Percentiles rank a stretch among this genome's conserved stretches.
Conservation (phyloP, 2,113 vertebrate genomes). For the Axis porcinus region DNA sequence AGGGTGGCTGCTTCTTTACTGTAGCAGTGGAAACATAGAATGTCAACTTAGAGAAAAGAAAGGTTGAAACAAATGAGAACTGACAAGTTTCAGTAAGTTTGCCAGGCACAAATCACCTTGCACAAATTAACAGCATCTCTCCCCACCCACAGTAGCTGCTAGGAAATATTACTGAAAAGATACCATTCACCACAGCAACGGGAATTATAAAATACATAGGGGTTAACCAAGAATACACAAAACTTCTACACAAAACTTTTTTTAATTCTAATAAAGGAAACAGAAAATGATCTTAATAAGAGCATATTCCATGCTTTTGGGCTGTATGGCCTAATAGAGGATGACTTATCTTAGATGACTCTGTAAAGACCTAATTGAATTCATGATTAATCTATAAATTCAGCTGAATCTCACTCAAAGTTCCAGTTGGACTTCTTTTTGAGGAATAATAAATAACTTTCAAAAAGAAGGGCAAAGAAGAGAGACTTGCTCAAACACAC, state of each 20-base stretch:
- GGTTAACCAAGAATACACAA: neutral
- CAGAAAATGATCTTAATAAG: neutral
- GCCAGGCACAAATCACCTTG: neutral
- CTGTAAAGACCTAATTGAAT: constrained; percentile 1
- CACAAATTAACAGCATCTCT: neutral
- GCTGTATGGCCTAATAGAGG: neutral
- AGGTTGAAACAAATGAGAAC: neutral
- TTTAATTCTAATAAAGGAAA: neutral
- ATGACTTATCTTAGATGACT: neutral
- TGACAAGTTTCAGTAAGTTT: neutral
- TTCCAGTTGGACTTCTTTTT: neutral
- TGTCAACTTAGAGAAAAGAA: neutral
- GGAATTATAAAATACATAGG: neutral
- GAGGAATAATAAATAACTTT: neutral
- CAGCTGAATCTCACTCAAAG: neutral
- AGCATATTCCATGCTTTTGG: neutral
- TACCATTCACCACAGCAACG: neutral
- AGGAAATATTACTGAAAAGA: constrained; percentile 2
- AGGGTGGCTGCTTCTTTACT: neutral
- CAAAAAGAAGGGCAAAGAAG: neutral
- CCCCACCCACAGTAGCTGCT: neutral
- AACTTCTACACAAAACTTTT: neutral
- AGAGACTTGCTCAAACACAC: neutral
- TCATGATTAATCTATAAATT: neutral
- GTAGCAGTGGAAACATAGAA: neutral